These are phyloP conservation scores for Axis porcinus DNA, from an alignment of 2,113 vertebrate species.

Conservation along the genomic window DNA sequence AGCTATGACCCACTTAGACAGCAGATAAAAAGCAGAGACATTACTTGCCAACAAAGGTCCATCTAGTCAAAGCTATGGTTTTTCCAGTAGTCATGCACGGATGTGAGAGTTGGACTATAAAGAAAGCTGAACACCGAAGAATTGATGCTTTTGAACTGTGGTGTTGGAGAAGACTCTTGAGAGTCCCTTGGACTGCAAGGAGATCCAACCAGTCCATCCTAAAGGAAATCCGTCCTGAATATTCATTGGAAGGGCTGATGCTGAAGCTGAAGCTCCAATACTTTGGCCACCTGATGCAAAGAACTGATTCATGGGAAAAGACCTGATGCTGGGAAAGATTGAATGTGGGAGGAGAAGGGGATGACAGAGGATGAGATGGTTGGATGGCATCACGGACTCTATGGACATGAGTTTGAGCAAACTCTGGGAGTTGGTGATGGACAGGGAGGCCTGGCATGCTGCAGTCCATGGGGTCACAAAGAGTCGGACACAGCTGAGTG, in stretches of 20 bases:
- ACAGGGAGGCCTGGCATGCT: neutral
- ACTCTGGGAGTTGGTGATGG: neutral
- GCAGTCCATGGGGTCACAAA: neutral
- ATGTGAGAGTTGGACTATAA: neutral
- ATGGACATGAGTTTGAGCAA: neutral
- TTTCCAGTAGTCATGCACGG: neutral
- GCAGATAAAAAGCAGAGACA: neutral
- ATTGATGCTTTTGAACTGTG: neutral
- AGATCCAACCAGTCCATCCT: neutral
- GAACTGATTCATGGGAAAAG: neutral
- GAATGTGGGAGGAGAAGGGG: neutral
- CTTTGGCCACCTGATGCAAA: neutral
- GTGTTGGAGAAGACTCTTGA: neutral
- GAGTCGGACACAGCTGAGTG: neutral
- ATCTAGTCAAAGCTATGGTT: neutral
- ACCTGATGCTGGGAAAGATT: neutral
- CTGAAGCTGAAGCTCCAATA: neutral
- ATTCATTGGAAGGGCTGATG: neutral
- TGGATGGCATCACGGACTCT: neutral
- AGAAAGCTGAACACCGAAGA: accelerated
- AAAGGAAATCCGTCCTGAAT: neutral
- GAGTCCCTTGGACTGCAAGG: neutral
- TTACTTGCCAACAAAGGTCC: neutral
- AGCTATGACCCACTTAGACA: neutral
- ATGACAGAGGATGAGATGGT: accelerated